A percentile compares a stretch with the other conserved stretches of the same genome.
Evolutionary conservation across 2,797 vertebrate species (phyloP).

Genomic region (Todus mexicanus): DNA sequence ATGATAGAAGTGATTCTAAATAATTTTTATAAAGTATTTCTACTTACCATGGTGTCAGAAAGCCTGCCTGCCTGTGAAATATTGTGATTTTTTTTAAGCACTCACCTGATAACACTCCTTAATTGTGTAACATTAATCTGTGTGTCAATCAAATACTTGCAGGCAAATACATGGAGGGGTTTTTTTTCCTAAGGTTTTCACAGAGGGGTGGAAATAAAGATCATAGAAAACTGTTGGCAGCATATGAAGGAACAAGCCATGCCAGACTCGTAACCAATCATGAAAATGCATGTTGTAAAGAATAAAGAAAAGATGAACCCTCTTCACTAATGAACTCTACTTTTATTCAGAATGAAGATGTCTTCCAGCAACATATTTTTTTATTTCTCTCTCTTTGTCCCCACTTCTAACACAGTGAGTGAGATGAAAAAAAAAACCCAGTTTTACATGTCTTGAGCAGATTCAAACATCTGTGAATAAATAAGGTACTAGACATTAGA

Average conservation of each 20-base stretch:
- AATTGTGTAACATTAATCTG: constrained; percentile 66
- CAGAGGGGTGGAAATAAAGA: background rate
- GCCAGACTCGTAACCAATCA: constrained; percentile 61
- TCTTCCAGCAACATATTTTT: constrained; percentile 37
- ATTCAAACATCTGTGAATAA: constrained; percentile 25
- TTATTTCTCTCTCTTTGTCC: background rate
- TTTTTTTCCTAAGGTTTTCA: constrained; percentile 22
- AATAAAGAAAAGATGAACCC: constrained; percentile 41
- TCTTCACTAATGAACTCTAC: constrained; percentile 20
- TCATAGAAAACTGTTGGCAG: constrained; percentile 51
- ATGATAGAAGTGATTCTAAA: constrained; percentile 62
- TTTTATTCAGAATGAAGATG: constrained; percentile 41
- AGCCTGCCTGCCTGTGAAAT: constrained; percentile 61
- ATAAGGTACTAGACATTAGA: background rate
- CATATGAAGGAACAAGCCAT: constrained; percentile 45
- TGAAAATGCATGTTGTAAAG: constrained; percentile 51
- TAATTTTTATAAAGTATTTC: constrained; percentile 64
- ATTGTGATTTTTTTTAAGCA: constrained; percentile 59
- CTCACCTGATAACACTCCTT: constrained; percentile 54
- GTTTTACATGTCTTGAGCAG: background rate
- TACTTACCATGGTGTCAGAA: constrained; percentile 47
- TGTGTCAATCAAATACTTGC: constrained; percentile 61
- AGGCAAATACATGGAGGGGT: background rate
- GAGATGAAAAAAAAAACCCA: background rate
- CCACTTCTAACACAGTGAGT: background rate